Conservation (phyloP, 2,113 vertebrate species). For the Sminthopsis crassicaudata region DNA sequence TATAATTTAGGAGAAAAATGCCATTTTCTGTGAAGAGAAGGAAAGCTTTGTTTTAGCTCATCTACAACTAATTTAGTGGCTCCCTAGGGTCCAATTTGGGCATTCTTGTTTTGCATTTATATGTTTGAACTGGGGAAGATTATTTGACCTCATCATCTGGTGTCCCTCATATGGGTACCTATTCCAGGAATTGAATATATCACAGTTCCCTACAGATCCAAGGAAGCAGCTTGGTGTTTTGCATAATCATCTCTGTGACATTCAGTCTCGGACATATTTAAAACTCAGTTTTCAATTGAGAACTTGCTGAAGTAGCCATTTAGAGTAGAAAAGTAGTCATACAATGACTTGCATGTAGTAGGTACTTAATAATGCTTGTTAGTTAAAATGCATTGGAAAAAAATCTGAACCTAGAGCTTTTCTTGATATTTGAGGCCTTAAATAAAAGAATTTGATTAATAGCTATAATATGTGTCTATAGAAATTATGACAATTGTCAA, state of each 20-base stretch:
- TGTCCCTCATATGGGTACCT: conserved; percentile 26
- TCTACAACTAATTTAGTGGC: conserved; percentile 3
- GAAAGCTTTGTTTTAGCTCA: conserved; percentile 34
- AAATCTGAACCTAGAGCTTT: conserved; percentile 19
- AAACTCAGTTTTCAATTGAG: conserved; percentile 23
- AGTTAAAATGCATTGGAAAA: background rate
- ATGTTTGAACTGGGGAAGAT: background rate
- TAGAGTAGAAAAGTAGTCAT: background rate
- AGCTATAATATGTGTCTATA: background rate
- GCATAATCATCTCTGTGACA: conserved; percentile 44
- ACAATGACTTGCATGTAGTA: background rate
- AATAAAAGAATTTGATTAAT: background rate
- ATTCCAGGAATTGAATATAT: background rate
- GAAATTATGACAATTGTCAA: conserved; percentile 19
- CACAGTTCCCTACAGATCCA: conserved; percentile 1
- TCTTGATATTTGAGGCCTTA: conserved; percentile 19
- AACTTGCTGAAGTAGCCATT: conserved; percentile 3
- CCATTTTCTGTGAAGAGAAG: background rate
- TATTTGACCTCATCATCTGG: conserved; percentile 38
- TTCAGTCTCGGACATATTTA: background rate
- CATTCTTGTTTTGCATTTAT: conserved; percentile 6
- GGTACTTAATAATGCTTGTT: background rate
- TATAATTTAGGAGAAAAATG: background rate
- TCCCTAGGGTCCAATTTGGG: conserved; percentile 18
- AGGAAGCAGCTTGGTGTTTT: conserved; percentile 19